Conservation (phyloP, 2,888 invertebrate species). For the Cheilosia variabilis region DNA sequence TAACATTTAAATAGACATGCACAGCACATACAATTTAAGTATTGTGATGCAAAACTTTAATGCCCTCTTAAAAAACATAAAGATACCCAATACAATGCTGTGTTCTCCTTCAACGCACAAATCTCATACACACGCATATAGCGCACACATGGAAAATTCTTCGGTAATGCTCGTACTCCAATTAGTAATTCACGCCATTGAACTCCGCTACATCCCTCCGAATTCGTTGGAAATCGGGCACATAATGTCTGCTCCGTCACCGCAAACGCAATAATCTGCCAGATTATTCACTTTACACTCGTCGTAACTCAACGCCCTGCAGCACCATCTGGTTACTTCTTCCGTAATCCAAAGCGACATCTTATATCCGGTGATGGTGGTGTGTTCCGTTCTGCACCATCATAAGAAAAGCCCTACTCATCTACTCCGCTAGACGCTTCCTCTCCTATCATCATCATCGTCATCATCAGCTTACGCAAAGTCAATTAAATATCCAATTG, state of each 20-base stretch:
- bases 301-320: neutral
- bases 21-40: no score
- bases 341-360: constrained; percentile 29
- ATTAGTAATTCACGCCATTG: no score
- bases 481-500: constrained; percentile 40
- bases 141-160: no score
- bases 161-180: no score
- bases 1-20: no score
- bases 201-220: no score
- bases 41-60: no score
- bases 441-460: neutral
- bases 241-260: neutral
- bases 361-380: constrained; percentile 29
- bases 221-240: neutral
- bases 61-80: no score
- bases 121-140: no score
- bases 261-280: neutral
- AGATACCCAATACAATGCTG: no score
- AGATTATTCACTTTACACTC: constrained; percentile 36
- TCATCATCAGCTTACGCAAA: constrained; percentile 27
- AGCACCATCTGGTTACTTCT: constrained; percentile 19
- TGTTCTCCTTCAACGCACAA: no score
- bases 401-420: neutral
- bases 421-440: neutral
- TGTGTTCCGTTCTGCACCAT: constrained; percentile 1